Percentiles rank a stretch among this genome's conserved stretches.
Evolutionary conservation across 2,797 vertebrate species (phyloP).

Genomic region (Limnodromus scolopaceus): DNA sequence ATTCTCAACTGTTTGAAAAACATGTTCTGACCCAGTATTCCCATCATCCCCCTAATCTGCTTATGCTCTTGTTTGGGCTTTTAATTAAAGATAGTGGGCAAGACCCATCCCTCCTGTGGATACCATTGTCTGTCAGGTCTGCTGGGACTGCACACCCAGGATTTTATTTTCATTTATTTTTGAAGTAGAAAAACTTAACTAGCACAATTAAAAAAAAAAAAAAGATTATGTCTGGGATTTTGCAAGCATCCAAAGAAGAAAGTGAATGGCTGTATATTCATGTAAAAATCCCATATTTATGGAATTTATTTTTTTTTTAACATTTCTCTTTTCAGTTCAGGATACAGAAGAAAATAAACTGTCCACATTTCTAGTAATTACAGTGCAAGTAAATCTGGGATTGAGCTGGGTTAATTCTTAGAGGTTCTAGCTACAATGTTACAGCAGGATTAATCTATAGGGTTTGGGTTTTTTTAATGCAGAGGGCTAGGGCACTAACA

Average conservation of each 20-base stretch:
- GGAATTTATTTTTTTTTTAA: neutral
- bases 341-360: conserved; percentile 26
- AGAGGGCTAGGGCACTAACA: neutral
- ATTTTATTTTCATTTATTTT: conserved; percentile 20
- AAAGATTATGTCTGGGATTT: neutral
- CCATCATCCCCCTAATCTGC: neutral
- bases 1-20: neutral
- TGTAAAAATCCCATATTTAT: rapidly evolving
- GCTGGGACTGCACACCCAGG: neutral
- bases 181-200: neutral
- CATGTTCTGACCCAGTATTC: neutral
- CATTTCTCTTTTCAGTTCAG: neutral
- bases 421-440: neutral
- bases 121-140: neutral
- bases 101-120: neutral
- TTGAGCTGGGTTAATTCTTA: conserved; percentile 26
- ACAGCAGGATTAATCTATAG: conserved; percentile 40
- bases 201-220: neutral
- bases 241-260: neutral
- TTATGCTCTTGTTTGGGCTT: conserved; percentile 1
- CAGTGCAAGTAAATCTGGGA: conserved; percentile 50
- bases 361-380: conserved; percentile 41
- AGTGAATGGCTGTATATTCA: neutral
- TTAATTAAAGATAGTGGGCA: conserved; percentile 17
- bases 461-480: neutral